Conservation (phyloP, 2,888 invertebrate species). For the Taenaris catops region DNA sequence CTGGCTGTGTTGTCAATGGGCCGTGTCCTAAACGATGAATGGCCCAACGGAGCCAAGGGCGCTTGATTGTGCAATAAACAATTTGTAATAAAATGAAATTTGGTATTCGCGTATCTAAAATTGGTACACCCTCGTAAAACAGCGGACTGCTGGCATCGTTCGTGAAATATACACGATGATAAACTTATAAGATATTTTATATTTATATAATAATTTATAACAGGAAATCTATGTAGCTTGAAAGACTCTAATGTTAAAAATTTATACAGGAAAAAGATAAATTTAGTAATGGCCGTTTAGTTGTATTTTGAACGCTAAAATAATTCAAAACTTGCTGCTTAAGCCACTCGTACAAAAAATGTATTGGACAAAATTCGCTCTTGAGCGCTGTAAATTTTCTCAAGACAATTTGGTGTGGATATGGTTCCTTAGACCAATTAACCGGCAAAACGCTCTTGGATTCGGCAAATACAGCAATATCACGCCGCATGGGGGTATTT, state of each 20-base stretch:
- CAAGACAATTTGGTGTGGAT: conserved; percentile 43
- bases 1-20: conserved; percentile 43
- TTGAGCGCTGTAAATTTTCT: conserved; percentile 38
- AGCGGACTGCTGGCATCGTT: conserved; percentile 17
- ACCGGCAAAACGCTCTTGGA: too few relatives aligned
- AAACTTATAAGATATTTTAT: conserved; percentile 16
- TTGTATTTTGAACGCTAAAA: conserved; percentile 16
- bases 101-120: conserved; percentile 20
- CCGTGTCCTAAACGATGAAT: conserved; percentile 44
- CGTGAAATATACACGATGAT: conserved; percentile 16
- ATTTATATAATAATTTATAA: conserved; percentile 19
- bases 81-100: conserved; percentile 33
- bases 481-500: too few relatives aligned
- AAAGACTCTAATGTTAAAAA: conserved; percentile 11
- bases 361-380: conserved; percentile 37
- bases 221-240: conserved; percentile 18
- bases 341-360: conserved; percentile 4
- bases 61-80: conserved; percentile 46
- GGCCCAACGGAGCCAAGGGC: conserved; percentile 53
- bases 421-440: too few relatives aligned
- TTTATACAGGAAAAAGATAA: conserved; percentile 6
- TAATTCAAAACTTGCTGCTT: background rate
- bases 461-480: too few relatives aligned
- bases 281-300: conserved; percentile 1
- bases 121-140: conserved; percentile 22